phyloP scores from a whole-genome alignment of 2,888 invertebrate genomes.

The Trichacis sp. region DNA sequence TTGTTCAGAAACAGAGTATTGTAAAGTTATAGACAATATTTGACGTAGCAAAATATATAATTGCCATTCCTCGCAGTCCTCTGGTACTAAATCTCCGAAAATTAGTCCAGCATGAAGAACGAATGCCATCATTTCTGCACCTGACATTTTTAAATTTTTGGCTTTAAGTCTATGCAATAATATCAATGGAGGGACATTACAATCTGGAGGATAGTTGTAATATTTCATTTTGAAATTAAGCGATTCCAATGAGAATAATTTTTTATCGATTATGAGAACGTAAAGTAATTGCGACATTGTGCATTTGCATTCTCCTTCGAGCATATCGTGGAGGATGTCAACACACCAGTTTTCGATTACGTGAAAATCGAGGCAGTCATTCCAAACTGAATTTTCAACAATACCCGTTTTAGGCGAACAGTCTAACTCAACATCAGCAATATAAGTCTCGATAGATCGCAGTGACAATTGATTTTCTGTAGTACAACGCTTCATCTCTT shows the following conservation, averaged over 20 bases:
- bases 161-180: constrained; percentile 14
- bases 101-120: constrained; percentile 15
- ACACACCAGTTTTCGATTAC: constrained; percentile 19
- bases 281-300: constrained; percentile 11
- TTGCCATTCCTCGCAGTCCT: constrained; percentile 11
- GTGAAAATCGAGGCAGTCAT: constrained; percentile 13
- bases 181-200: constrained; percentile 40
- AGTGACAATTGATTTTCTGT: constrained; percentile 7
- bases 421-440: background rate
- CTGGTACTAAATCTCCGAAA: constrained; percentile 22
- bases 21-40: constrained; percentile 18
- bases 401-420: constrained; percentile 6
- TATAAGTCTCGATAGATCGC: constrained; percentile 1
- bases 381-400: constrained; percentile 17
- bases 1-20: constrained; percentile 9
- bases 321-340: constrained; percentile 21
- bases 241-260: constrained; percentile 3
- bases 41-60: constrained; percentile 16
- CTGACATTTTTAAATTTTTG: constrained; percentile 38
- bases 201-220: constrained; percentile 11
- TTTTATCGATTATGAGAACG: background rate
- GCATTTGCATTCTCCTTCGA: constrained; percentile 20
- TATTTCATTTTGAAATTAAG: constrained; percentile 17
- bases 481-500: background rate
- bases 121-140: constrained; percentile 25